Evolutionary conservation across 53 echinoderm and acorn worm species (phyloP), one percentile per base, ranked within the genome.

Genomic region (Echinometra lucunter): DNA sequence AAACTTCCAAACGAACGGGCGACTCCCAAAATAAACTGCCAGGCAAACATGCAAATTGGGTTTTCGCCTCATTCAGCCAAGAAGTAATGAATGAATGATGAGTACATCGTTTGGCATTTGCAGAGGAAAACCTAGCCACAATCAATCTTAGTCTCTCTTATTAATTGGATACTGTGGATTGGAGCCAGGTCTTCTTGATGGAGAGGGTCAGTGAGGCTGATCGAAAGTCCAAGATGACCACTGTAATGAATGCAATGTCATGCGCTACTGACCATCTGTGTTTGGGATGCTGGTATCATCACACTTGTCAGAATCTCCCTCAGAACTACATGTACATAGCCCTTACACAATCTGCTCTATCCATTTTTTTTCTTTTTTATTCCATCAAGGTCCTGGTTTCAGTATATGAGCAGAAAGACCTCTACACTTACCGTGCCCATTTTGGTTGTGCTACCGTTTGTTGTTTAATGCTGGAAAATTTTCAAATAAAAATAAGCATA

Each of bases 41-140:
- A 25, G 37, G 30, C 85, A 85, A 85, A 85, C 85, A 85, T n/a
- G 47, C 85, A 85, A 85, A 85, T 85, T 85, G 85, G 49, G 27
- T 85, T 85, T 85, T 85, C 85, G 47, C 35, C 53, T 30, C 85
- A 49, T 85, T 42, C 78, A 6, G 49, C 47, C 9, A 27, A 47
- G 8, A 85, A 85, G 85, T 85, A 85, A 85, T 85, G 85, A 85
- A 85, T 85, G 85, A 85, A 49, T 85, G 85, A 85, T 85, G 47
- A 85, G 85, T 47, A 27, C 85, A 49, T 85, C 49, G 85, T 85
- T 85, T 85, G 85, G 85, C 85, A 85, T 85, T 85, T 85, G 21
- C 47, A 85, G 85, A 85, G 85, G 45, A 21, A 49, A 49, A 85
- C 85, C 85, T 49, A 49, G 47, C 45, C 49, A n/a, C 85, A 12